Conservation (phyloP, 64 coral and sea anemone species). For the Stichodactyla helianthus region DNA sequence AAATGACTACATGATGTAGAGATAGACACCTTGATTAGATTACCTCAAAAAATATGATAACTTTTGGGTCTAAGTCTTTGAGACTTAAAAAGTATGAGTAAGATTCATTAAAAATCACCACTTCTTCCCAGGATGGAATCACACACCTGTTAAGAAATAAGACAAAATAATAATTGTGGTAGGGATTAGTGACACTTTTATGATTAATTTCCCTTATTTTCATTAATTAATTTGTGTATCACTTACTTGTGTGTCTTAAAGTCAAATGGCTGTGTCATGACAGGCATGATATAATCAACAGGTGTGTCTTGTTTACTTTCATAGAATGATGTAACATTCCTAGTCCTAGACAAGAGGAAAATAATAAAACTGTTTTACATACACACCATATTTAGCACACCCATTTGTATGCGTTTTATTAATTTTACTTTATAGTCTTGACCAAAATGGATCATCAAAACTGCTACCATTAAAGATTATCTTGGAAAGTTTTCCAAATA, state of each 20-base stretch:
- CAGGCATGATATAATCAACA: conserved; percentile 86
- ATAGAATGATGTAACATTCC: conserved; percentile 91
- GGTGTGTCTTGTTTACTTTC: conserved; percentile 64
- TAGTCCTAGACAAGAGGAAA: conserved; percentile 23
- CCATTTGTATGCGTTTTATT: too few species aligned
- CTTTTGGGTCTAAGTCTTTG: conserved; percentile 70
- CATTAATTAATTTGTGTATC: background rate
- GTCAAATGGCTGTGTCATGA: conserved; percentile 98
- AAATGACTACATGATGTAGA: too few species aligned
- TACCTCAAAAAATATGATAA: conserved; percentile 98
- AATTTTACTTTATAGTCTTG: too few species aligned
- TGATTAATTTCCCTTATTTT: background rate
- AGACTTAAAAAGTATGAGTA: conserved; percentile 84
- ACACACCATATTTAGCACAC: too few species aligned
- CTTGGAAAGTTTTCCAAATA: too few species aligned
- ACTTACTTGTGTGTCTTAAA: conserved; percentile 95
- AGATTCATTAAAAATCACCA: conserved; percentile 87
- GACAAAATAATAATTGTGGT: background rate
- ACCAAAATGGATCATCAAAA: too few species aligned
- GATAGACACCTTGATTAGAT: background rate
- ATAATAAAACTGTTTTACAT: too few species aligned
- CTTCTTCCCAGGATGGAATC: conserved; percentile 93
- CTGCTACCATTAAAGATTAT: too few species aligned
- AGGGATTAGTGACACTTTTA: background rate
- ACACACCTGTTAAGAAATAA: conserved; percentile 43